These are phyloP conservation scores for Riptortus pedestris DNA, from an alignment of 1,140 invertebrate genomes.

Conservation along the genomic window DNA sequence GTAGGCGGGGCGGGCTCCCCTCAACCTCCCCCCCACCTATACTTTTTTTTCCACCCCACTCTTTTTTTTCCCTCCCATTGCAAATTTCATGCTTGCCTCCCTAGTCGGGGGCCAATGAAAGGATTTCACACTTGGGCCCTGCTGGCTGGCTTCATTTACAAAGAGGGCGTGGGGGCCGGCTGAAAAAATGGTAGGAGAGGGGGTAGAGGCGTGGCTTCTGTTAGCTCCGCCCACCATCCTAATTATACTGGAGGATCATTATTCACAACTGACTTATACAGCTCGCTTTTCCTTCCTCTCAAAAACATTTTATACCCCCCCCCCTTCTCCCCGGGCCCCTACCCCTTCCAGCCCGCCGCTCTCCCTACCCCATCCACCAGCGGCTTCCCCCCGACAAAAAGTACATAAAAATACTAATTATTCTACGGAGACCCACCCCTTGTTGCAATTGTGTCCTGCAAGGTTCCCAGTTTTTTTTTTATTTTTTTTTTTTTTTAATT, in stretches of 20 bases:
- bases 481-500: slow-evolving; percentile 14
- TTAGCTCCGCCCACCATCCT: neutral
- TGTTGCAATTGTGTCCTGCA: slow-evolving; percentile 17
- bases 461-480: slow-evolving; percentile 5
- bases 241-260: slow-evolving; percentile 16
- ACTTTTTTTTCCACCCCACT: too few species aligned
- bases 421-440: slow-evolving; percentile 14
- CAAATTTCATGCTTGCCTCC: slow-evolving; percentile 18
- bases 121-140: slow-evolving; percentile 3
- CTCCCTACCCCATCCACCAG: neutral
- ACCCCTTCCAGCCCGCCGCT: neutral
- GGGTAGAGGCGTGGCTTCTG: neutral
- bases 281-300: slow-evolving; percentile 20
- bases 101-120: neutral
- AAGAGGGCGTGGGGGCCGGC: slow-evolving; percentile 5
- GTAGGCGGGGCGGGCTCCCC: neutral
- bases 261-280: slow-evolving; percentile 22
- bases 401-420: slow-evolving; percentile 22
- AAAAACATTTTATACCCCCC: slow-evolving; percentile 17
- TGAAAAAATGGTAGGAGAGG: neutral
- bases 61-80: neutral
- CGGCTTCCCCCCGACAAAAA: slow-evolving; percentile 11
- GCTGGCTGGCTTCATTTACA: slow-evolving; percentile 10
- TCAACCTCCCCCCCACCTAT: neutral
- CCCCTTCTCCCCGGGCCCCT: neutral